A percentile compares a stretch with the other conserved stretches of the same genome.
Conservation (phyloP, 2,113 vertebrate species). For the Seriola aureovittata region DNA sequence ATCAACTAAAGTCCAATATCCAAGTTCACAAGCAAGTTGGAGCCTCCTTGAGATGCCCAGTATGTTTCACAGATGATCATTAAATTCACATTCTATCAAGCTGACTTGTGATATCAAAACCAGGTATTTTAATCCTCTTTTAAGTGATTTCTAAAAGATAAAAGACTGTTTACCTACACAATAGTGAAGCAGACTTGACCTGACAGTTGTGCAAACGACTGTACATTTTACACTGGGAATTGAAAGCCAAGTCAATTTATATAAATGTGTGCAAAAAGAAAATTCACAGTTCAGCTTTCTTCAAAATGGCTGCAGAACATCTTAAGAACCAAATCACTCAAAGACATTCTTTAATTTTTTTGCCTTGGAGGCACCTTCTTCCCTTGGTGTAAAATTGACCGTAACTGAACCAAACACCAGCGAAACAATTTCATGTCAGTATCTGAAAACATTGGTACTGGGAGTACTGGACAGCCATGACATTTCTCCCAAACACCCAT, state of each 20-base stretch:
- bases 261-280: neutral
- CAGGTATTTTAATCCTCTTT: neutral
- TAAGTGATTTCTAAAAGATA: neutral
- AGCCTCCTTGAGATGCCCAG: constrained; percentile 4
- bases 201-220: neutral
- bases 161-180: neutral
- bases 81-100: neutral
- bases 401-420: constrained; percentile 26
- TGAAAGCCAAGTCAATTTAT: neutral
- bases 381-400: neutral
- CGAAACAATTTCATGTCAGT: constrained; percentile 17
- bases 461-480: constrained; percentile 1
- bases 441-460: constrained; percentile 33
- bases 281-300: neutral
- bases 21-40: constrained; percentile 11
- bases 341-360: neutral
- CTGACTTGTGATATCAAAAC: neutral
- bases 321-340: neutral
- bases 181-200: neutral
- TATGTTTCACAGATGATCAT: neutral
- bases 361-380: too few species aligned
- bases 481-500: constrained; percentile 33
- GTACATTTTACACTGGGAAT: neutral
- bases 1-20: constrained; percentile 1
- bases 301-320: neutral